Evolutionary conservation across 1,140 invertebrate species (phyloP).

Genomic region (Conus betulinus): DNA sequence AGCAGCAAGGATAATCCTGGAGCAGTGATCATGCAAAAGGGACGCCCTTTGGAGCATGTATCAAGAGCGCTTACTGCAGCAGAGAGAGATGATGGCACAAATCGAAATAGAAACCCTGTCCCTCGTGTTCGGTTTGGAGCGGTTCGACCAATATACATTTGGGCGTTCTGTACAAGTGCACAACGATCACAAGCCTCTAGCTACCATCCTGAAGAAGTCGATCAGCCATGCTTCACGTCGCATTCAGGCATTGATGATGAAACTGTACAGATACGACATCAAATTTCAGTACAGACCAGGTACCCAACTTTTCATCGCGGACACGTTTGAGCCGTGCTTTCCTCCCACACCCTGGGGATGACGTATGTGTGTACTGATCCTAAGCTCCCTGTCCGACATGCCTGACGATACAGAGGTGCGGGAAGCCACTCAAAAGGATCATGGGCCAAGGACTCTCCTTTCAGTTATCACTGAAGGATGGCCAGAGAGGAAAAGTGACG

Average conservation of each 20-base stretch:
- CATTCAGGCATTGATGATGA: slow-evolving; percentile 46
- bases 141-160: slow-evolving; percentile 59
- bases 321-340: slow-evolving; percentile 49
- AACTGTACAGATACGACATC: slow-evolving; percentile 46
- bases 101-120: slow-evolving; percentile 75
- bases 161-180: slow-evolving; percentile 60
- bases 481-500: not conserved
- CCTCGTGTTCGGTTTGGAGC: slow-evolving; percentile 39
- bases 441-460: not conserved
- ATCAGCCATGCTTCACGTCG: slow-evolving; percentile 39
- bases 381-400: not conserved
- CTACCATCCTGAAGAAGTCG: slow-evolving; percentile 72
- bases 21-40: slow-evolving; percentile 74
- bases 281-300: slow-evolving; percentile 44
- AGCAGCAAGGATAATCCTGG: slow-evolving; percentile 70
- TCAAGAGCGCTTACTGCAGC: slow-evolving; percentile 73
- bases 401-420: not conserved
- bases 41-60: slow-evolving; percentile 74
- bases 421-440: not conserved
- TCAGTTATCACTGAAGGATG: not conserved
- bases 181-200: slow-evolving; percentile 72
- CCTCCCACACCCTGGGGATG: not conserved
- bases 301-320: slow-evolving; percentile 42
- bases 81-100: slow-evolving; percentile 76
- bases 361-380: not conserved